Conservation (phyloP, 2,888 invertebrate species). For the Meloe dianella region DNA sequence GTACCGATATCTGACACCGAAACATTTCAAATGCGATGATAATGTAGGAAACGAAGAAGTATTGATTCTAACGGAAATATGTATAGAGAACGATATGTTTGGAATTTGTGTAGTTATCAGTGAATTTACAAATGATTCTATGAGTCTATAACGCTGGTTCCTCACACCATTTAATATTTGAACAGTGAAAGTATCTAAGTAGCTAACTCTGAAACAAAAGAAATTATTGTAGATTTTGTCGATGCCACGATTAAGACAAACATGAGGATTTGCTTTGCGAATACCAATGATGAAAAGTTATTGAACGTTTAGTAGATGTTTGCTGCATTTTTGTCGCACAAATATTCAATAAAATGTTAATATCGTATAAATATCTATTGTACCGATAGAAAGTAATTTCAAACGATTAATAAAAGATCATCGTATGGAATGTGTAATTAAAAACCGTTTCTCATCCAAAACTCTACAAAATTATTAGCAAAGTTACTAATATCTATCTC, state of each 20-base stretch:
- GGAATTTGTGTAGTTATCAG: not conserved
- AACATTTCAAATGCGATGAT: not conserved
- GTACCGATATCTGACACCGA: not conserved
- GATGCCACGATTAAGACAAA: no score
- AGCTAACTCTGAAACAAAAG: no score
- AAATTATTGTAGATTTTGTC: no score
- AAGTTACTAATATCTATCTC: not conserved
- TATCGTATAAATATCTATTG: not conserved
- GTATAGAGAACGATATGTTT: not conserved
- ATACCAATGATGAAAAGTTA: not conserved
- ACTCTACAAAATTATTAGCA: not conserved
- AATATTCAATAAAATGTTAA: conserved; percentile 1
- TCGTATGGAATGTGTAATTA: not conserved
- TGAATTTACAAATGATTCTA: not conserved
- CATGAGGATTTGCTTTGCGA: not conserved
- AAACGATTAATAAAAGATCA: not conserved
- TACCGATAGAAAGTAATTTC: not conserved
- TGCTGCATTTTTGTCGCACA: not conserved
- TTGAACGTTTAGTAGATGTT: not conserved
- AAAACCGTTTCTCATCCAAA: not conserved
- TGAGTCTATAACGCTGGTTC: no score
- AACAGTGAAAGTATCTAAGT: no score
- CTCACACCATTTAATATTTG: no score
- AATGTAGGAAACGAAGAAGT: conserved; percentile 1
- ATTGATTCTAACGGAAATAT: not conserved